Evolutionary conservation across 2,888 invertebrate species (phyloP), one percentile per base, ranked within the genome.

Genomic region (Perdita meconis): DNA sequence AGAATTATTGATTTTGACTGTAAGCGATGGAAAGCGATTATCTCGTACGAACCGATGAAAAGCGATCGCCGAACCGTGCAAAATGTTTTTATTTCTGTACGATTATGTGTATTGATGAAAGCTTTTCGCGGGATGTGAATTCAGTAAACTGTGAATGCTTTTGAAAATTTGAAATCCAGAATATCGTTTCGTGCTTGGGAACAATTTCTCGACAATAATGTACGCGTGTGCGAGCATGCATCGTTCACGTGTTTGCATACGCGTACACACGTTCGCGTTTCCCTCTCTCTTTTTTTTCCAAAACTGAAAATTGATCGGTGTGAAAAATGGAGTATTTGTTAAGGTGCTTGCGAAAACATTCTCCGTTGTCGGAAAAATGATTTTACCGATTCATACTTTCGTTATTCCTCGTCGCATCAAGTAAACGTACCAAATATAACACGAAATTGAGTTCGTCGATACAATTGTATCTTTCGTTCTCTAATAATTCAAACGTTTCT

Each of bases 371-470:
- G 59, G 13, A 4, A 0, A 19, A 30, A 16, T 26, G 30, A 44
- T 42, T 60, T 60, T 16, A 60, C 24, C 10, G 10, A 19, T 16
- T 26, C n/a, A n/a, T 10, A 50, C 36, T 36, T 10, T 44, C 42
- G 44, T 59, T 40, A 30, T 59, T 59, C 59, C n/a, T 38, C 19
- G 30, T 30, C n/a, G 30, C 26, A 12, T 44, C 26, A 4, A 55
- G 26, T 2, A 30, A 12, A 22, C 10, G 12, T 47, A 47, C 8
- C 47, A 47, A 47, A 47, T 12, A 19, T 10, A 22, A 10, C 10
- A 19, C 22, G 40, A 59, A 67, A 59, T 59, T 59, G 19, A 26
- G 38, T n/a, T 51, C 59, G 59, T 59, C 30, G 51, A 12, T n/a
- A 34, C 30, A 67, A 59, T 24, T 12, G 26, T 22, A 19, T 26